These are phyloP conservation scores for Cryptus armator DNA, from an alignment of 2,888 invertebrate species.

Conservation along the genomic window DNA sequence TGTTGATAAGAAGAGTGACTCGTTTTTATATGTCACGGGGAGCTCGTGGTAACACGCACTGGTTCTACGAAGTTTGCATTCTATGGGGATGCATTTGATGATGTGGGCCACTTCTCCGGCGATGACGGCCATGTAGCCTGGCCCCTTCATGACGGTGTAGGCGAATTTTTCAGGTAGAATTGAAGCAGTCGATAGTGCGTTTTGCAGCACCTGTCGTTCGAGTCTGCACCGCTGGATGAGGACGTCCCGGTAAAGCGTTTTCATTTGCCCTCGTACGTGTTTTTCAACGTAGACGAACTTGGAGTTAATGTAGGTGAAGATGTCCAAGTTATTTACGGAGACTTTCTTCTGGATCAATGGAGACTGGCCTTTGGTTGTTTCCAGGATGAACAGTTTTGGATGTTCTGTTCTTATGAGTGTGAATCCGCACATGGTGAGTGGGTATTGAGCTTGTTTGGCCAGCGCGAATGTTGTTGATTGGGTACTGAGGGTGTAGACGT, in stretches of 20 bases:
- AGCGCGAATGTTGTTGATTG: constrained; percentile 45
- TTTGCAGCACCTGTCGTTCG: constrained; percentile 12
- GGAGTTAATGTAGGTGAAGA: neutral
- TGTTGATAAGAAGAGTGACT: constrained; percentile 30
- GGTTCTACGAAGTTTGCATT: constrained; percentile 59
- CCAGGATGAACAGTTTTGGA: no score
- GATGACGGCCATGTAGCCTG: constrained; percentile 71
- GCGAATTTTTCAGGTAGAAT: constrained; percentile 72
- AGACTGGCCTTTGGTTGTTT: neutral
- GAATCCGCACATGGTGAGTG: constrained; percentile 5
- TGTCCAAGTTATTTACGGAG: neutral
- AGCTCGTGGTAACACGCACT: constrained; percentile 70
- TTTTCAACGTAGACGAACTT: constrained; percentile 17
- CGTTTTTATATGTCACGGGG: constrained; percentile 62
- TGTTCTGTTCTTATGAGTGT: neutral
- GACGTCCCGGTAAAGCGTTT: constrained; percentile 27
- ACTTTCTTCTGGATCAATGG: no score
- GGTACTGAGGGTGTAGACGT: constrained; percentile 37
- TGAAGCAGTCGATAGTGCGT: constrained; percentile 49
- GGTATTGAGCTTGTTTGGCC: neutral
- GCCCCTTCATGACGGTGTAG: constrained; percentile 69
- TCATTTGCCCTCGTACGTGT: constrained; percentile 32
- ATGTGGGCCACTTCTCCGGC: constrained; percentile 68
- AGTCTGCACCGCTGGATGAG: constrained; percentile 29
- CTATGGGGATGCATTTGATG: constrained; percentile 68